Base-by-base conservation (phyloP, 2,797 vertebrate genomes). In the Limnodromus scolopaceus region DNA sequence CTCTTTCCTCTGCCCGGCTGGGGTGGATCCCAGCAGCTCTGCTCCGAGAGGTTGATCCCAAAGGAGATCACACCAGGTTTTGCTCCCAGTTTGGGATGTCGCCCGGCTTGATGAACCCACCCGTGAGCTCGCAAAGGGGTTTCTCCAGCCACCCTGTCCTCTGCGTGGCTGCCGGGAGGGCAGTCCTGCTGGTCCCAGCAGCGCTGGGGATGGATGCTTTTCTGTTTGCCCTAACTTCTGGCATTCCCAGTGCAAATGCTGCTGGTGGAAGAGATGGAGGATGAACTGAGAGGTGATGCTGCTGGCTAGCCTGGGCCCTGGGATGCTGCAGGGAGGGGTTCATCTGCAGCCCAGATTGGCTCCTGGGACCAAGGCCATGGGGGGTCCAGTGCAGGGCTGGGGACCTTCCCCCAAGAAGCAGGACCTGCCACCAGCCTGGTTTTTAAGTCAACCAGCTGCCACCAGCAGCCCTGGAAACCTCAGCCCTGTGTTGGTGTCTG, bases 151-250 rank as follows among this genome's bases (percentile, higher is more conserved):
- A 15, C 74, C 11, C n/a, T 10, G n/a, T 13, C 38, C 54, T 45
- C 22, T n/a, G 39, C 2, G 1, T 0, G 1, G 49, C 69, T 55
- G 51, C 51, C 2, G 1, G 22, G 36, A 19, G 24, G 55, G 22
- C 46, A 46, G 46, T 53, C 64, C 38, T 36, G 45, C 36, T 58
- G 30, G 43, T 55, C 70, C 51, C 51, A 30, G 60, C 61, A 3
- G 16, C 4, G 13, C 51, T 2, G 3, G 24, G n/a, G 51, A 3
- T 2, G 5, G 70, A 30, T 16, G 60, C 61, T 11, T 30, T 39
- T 39, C 58, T 14, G 5, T 36, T 58, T 38, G 39, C 36, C 2
- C 0, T 30, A 11, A 14, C 25, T 8, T 30, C 48, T 28, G 58
- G 61, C 20, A 4, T 58, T 32, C 36, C 71, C 53, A 12, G 43